Base-by-base conservation (phyloP, 2,888 invertebrate species). In the Thera britannica region DNA sequence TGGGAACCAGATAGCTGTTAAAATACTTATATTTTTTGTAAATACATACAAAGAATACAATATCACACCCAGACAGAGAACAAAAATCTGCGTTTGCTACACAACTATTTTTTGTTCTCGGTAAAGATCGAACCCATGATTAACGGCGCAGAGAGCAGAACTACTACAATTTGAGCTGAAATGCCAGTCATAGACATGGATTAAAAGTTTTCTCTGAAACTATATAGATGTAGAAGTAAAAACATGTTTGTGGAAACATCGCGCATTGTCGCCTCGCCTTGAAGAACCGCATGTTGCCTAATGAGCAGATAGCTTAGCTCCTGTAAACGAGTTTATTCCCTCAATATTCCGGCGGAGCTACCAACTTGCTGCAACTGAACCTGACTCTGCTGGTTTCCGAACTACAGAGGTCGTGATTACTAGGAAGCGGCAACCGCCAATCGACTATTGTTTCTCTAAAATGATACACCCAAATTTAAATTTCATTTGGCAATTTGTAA, bases 311-410 rank as follows among this genome's bases (percentile, higher is more conserved):
- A 57, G 41, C 38, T 52, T 59, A 46, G 38, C 38, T 55, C 48
- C 49, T 59, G 67, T 56, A 63, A 60, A 67, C 56, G 54, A 58
- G 62, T 65, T 65, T 59, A 60, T 59, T 48, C 59, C 48, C 55
- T 65, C 54, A 65, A 56, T 65, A 65, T 60, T 58, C 65, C 8
- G 49, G 7, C 3, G 38, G 56, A 56, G 56, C 41, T 59, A 55
- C 23, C 36, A 65, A 60, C 65, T 52, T 36, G 6, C 38, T 57
- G 56, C 65, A 65, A 65, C 61, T 65, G 65, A 65, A 61, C 56
- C 65, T 61, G 65, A 60, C 65, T 65, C 48, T 8, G 6, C 44
- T 61, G 60, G 65, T 65, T 57, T 48, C 57, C 12, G 60, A 57
- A 65, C 58, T 58, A 58, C 58, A 44, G 35, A 54, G n/a, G 3